Conservation (phyloP, 2,113 vertebrate genomes). For the Phasianus colchicus region DNA sequence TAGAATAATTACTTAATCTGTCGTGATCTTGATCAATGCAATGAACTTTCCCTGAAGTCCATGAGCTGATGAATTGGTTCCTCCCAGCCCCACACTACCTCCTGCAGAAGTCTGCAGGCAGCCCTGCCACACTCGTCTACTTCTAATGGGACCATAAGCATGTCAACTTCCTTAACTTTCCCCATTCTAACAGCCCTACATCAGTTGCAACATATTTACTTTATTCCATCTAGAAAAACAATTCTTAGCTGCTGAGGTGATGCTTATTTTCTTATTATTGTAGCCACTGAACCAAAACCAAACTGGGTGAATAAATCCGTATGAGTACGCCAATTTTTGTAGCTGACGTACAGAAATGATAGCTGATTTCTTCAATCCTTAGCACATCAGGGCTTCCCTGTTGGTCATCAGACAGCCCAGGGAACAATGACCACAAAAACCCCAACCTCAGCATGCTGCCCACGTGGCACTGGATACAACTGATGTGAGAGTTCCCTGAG, state of each 20-base stretch:
- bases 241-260: not conserved
- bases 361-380: not conserved
- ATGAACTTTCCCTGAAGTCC: not conserved
- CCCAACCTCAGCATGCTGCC: not conserved
- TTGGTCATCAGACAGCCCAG: not conserved
- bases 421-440: not conserved
- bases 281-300: not conserved
- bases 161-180: fast-evolving
- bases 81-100: not conserved
- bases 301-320: not conserved
- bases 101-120: not conserved
- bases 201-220: not conserved
- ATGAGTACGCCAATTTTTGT: not conserved
- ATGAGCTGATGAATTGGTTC: not conserved
- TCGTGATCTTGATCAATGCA: not conserved
- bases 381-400: not conserved
- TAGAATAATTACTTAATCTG: not conserved
- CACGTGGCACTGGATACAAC: not conserved
- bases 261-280: not conserved
- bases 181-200: not conserved
- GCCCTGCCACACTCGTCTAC: not conserved
- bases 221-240: not conserved
- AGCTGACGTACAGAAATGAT: not conserved
- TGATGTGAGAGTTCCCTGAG: not conserved
- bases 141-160: not conserved